phyloP scores from a whole-genome alignment of 1,140 invertebrate species.

The Brachionus asplanchnoidis region DNA sequence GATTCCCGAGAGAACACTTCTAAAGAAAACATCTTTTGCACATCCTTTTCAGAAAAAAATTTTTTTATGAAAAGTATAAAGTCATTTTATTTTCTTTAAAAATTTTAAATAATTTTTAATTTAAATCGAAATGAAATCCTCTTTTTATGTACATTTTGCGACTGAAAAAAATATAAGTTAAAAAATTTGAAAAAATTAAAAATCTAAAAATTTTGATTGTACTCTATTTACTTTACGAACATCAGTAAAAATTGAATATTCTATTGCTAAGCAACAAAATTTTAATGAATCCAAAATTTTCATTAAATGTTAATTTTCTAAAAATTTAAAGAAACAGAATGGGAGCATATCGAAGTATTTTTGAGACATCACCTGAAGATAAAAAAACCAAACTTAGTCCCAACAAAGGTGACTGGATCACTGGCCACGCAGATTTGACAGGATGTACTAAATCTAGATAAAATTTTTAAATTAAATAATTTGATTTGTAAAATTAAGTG shows the following conservation, averaged over 20 bases:
- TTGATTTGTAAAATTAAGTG: background rate
- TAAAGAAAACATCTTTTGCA: too few relatives aligned
- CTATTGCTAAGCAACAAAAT: constrained; percentile 10
- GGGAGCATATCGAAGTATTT: constrained; percentile 32
- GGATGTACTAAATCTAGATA: background rate
- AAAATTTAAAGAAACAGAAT: background rate
- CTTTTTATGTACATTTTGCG: too few relatives aligned
- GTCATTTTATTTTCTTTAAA: too few relatives aligned
- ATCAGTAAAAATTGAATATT: background rate
- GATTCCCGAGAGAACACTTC: too few relatives aligned
- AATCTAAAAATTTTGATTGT: background rate
- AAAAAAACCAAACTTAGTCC: background rate
- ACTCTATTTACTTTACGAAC: too few relatives aligned
- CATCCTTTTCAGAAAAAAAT: too few relatives aligned
- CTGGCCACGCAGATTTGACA: constrained; percentile 33
- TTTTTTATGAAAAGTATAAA: too few relatives aligned
- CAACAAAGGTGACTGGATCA: constrained; percentile 19
- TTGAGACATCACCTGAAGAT: constrained; percentile 17
- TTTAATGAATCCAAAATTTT: background rate
- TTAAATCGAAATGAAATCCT: too few relatives aligned
- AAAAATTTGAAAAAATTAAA: background rate
- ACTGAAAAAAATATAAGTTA: too few relatives aligned
- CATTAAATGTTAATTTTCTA: background rate
- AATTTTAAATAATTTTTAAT: too few relatives aligned
- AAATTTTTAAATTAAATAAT: background rate